Evolutionary conservation across 2,113 vertebrate species (phyloP).

Genomic region (Myotis brandtii): DNA sequence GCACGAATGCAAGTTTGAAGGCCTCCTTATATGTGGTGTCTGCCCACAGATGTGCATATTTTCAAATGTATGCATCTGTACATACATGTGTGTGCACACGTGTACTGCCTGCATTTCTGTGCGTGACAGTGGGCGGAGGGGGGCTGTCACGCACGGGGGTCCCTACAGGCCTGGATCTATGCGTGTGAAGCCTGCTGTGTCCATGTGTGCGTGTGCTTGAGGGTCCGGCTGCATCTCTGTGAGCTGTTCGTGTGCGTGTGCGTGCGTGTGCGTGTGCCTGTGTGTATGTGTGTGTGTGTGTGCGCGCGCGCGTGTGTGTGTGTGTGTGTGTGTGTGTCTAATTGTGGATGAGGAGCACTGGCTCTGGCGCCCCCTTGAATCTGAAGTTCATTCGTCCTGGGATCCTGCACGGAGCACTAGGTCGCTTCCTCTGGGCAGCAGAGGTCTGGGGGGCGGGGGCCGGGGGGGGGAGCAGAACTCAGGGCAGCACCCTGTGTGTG

Average conservation of each 20-base stretch:
- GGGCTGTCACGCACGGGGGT: not conserved
- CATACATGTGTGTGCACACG: not conserved
- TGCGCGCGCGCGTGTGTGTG: not conserved
- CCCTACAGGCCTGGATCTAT: not conserved
- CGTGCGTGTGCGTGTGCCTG: too few relatives aligned
- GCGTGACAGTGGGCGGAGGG: not conserved
- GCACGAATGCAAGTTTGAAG: not conserved
- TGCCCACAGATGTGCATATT: not conserved
- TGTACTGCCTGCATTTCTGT: not conserved
- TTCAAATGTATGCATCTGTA: not conserved
- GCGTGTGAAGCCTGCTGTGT: not conserved
- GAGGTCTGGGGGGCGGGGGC: not conserved
- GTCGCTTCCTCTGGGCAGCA: not conserved
- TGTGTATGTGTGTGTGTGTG: not conserved
- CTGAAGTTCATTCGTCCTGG: not conserved
- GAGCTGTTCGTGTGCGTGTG: not conserved
- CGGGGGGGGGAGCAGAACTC: not conserved
- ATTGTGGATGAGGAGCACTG: not conserved
- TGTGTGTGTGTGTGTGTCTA: not conserved
- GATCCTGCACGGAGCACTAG: not conserved
- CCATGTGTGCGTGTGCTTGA: not conserved
- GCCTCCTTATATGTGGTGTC: not conserved
- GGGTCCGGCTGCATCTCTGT: not conserved
- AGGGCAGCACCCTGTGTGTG: not conserved
- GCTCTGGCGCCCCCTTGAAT: not conserved